These are phyloP conservation scores for Tragelaphus strepsiceros DNA, from an alignment of 2,113 vertebrate genomes.

Conservation along the genomic window DNA sequence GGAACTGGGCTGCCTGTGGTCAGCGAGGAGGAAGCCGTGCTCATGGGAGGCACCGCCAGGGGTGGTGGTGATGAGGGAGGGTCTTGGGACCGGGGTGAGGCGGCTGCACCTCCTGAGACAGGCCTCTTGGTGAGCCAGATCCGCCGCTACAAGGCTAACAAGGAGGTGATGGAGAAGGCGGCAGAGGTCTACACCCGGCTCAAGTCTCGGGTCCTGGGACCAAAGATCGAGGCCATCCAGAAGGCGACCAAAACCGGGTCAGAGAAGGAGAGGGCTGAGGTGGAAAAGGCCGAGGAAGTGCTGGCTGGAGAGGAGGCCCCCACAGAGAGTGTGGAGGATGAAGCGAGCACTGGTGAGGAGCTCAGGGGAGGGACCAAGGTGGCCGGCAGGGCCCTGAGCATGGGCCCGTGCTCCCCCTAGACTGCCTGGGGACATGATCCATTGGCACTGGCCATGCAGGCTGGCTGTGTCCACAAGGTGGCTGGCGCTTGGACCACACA, in stretches of 20 bases:
- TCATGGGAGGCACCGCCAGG: neutral
- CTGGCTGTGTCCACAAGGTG: neutral
- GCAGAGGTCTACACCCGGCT: slow-evolving; percentile 93
- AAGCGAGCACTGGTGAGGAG: slow-evolving; percentile 62
- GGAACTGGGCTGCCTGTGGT: neutral
- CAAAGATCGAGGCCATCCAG: slow-evolving; percentile 84
- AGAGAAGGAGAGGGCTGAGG: slow-evolving; percentile 79
- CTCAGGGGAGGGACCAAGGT: rapidly evolving
- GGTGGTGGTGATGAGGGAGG: rapidly evolving
- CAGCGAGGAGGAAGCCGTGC: rapidly evolving
- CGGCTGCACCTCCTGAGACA: neutral
- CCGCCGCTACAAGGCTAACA: slow-evolving; percentile 95
- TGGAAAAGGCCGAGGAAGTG: slow-evolving; percentile 79
- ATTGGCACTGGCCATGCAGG: rapidly evolving
- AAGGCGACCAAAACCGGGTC: slow-evolving; percentile 75
- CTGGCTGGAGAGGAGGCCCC: slow-evolving; percentile 74
- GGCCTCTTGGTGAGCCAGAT: slow-evolving; percentile 80
- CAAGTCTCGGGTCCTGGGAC: slow-evolving; percentile 92
- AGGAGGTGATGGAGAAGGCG: slow-evolving; percentile 95
- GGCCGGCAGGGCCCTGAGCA: neutral
- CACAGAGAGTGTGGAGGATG: slow-evolving; percentile 78
- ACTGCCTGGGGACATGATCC: rapidly evolving
- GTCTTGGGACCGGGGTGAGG: rapidly evolving
- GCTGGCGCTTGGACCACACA: rapidly evolving
- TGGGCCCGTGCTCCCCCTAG: rapidly evolving